Percentiles rank a stretch among this genome's conserved stretches.
phyloP scores from a whole-genome alignment of 2,888 invertebrate species.

The Tanytarsus gracilentus region DNA sequence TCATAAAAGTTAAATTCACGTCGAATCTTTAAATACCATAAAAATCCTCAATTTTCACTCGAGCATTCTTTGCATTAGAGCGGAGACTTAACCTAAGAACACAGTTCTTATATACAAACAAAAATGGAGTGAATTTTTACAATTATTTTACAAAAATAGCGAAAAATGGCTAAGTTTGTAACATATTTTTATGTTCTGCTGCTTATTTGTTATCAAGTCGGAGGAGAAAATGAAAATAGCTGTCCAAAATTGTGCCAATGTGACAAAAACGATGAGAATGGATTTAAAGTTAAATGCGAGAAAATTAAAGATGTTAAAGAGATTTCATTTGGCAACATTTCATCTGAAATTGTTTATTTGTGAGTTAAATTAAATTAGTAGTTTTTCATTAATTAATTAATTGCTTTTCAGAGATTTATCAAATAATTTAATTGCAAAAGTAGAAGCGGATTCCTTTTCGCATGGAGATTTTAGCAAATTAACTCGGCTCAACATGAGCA shows the following conservation, averaged over 20 bases:
- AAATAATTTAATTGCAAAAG: slow-evolving; percentile 62
- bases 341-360: slow-evolving; percentile 36
- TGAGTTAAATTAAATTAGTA: slow-evolving; percentile 32
- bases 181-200: slow-evolving; percentile 9
- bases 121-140: slow-evolving; percentile 9
- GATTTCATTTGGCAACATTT: slow-evolving; percentile 35
- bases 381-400: neutral
- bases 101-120: slow-evolving; percentile 1
- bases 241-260: slow-evolving; percentile 21
- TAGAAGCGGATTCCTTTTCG: slow-evolving; percentile 66
- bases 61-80: neutral
- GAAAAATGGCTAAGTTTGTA: slow-evolving; percentile 10
- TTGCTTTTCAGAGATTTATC: slow-evolving; percentile 60
- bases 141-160: neutral
- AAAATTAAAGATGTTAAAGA: slow-evolving; percentile 38
- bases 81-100: neutral
- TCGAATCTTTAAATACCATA: neutral
- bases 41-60: neutral
- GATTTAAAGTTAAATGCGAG: slow-evolving; percentile 39
- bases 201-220: neutral
- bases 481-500: slow-evolving; percentile 58
- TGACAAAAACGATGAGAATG: slow-evolving; percentile 31
- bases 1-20: neutral
- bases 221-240: neutral
- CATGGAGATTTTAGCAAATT: slow-evolving; percentile 53